These are phyloP conservation scores for Sinosuthora webbiana DNA, from an alignment of 2,113 vertebrate genomes.

Conservation along the genomic window DNA sequence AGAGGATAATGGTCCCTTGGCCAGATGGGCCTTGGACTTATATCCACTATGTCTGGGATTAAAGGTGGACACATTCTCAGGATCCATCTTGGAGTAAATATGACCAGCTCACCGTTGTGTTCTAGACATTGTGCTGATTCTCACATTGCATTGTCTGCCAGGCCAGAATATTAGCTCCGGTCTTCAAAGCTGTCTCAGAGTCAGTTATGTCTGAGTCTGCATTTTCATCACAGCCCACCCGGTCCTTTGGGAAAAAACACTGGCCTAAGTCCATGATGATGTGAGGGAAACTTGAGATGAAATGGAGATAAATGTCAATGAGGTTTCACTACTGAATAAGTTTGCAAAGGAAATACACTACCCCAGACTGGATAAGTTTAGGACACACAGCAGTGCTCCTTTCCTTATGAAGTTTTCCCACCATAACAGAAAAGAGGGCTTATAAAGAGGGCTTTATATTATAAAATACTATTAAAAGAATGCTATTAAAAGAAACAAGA, in stretches of 20 bases:
- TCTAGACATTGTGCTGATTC: background rate
- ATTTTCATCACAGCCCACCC: background rate
- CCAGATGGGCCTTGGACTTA: background rate
- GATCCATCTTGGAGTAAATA: background rate
- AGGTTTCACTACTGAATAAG: background rate
- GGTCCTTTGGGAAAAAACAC: background rate
- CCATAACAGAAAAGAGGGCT: background rate
- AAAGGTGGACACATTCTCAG: background rate
- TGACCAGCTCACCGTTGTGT: background rate
- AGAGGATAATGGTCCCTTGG: background rate
- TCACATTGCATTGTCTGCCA: background rate
- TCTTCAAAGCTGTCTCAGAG: conserved; percentile 3
- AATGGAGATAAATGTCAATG: background rate
- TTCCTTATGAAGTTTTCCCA: background rate
- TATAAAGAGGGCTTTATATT: background rate
- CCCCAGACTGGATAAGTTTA: background rate
- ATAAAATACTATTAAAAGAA: background rate
- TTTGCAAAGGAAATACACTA: background rate
- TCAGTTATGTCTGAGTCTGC: background rate
- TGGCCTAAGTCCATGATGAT: conserved; percentile 23
- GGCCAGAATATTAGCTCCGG: background rate
- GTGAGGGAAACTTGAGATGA: conserved; percentile 7
- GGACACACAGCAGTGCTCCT: background rate
- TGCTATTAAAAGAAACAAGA: background rate
- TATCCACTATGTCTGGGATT: background rate